Evolutionary conservation across 2,797 vertebrate species (phyloP).

Genomic region (Gobio occitaniae): DNA sequence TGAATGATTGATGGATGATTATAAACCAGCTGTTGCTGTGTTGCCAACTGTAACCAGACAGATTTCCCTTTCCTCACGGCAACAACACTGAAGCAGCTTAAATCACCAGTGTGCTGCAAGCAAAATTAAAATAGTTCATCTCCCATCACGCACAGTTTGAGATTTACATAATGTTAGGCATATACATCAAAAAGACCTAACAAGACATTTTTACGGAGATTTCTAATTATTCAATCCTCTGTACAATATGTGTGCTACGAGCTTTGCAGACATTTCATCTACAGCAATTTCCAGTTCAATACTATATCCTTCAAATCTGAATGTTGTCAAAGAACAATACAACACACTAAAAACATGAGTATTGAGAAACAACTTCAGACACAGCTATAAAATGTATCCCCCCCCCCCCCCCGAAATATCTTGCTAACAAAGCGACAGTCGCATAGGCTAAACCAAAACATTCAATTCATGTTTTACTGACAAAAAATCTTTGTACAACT

Average conservation of each 20-base stretch:
- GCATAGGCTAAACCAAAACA: background rate
- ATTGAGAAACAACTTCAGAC: background rate
- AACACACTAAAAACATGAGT: background rate
- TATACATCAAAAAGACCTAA: too few relatives aligned
- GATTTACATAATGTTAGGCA: background rate
- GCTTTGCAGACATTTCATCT: background rate
- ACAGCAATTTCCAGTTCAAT: background rate
- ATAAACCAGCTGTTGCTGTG: slow-evolving; percentile 23
- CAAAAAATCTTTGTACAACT: background rate
- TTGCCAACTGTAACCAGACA: background rate
- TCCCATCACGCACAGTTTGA: background rate
- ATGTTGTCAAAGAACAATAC: background rate
- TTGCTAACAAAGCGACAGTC: too few relatives aligned
- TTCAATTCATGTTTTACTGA: background rate
- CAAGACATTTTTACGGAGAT: background rate
- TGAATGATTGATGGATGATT: slow-evolving; percentile 16
- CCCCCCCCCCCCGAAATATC: too few relatives aligned
- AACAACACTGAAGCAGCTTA: slow-evolving; percentile 11
- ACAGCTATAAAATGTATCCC: background rate
- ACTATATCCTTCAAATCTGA: background rate
- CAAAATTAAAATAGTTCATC: slow-evolving; percentile 5
- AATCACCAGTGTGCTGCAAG: slow-evolving; percentile 4
- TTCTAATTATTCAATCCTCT: background rate
- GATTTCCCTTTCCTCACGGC: slow-evolving; percentile 6
- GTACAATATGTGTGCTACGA: background rate